These are phyloP conservation scores for Pyralis farinalis DNA, from an alignment of 2,888 invertebrate species.

Conservation along the genomic window DNA sequence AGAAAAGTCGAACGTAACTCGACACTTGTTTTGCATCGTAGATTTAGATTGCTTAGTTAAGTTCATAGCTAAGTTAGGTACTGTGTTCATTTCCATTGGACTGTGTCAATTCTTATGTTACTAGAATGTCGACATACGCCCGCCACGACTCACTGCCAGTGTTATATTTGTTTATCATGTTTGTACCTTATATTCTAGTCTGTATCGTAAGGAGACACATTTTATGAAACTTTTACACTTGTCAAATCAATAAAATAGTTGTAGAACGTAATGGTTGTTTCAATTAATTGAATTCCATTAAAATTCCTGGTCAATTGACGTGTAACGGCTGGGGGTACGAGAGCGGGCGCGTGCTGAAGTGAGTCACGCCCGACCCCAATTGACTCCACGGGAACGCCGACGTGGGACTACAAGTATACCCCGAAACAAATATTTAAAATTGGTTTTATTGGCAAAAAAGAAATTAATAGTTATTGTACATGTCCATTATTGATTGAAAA, in stretches of 20 bases:
- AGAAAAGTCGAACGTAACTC: slow-evolving; percentile 42
- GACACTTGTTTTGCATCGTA: slow-evolving; percentile 61
- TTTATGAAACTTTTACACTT: slow-evolving; percentile 68
- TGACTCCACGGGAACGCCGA: slow-evolving; percentile 32
- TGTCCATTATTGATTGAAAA: slow-evolving; percentile 75
- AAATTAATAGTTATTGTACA: slow-evolving; percentile 78
- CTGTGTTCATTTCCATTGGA: slow-evolving; percentile 75
- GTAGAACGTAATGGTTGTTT: slow-evolving; percentile 71
- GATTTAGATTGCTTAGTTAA: slow-evolving; percentile 55
- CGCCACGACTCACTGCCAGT: slow-evolving; percentile 72
- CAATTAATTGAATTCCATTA: slow-evolving; percentile 74
- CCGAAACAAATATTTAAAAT: slow-evolving; percentile 69
- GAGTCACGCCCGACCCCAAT: slow-evolving; percentile 45
- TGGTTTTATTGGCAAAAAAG: slow-evolving; percentile 77
- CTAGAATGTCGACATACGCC: slow-evolving; percentile 84
- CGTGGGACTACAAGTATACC: slow-evolving; percentile 45
- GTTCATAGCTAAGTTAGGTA: slow-evolving; percentile 33
- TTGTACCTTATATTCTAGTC: slow-evolving; percentile 38
- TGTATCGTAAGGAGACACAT: slow-evolving; percentile 52
- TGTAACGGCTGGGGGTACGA: slow-evolving; percentile 32
- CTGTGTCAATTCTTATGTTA: slow-evolving; percentile 84
- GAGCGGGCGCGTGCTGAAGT: slow-evolving; percentile 27
- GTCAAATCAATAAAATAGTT: slow-evolving; percentile 69
- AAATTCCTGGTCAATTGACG: slow-evolving; percentile 67
- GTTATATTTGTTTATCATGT: slow-evolving; percentile 39